Percentiles rank a stretch among this genome's conserved stretches.
These are phyloP conservation scores for Microtus oregoni DNA, from an alignment of 2,113 vertebrate genomes.

Conservation along the genomic window DNA sequence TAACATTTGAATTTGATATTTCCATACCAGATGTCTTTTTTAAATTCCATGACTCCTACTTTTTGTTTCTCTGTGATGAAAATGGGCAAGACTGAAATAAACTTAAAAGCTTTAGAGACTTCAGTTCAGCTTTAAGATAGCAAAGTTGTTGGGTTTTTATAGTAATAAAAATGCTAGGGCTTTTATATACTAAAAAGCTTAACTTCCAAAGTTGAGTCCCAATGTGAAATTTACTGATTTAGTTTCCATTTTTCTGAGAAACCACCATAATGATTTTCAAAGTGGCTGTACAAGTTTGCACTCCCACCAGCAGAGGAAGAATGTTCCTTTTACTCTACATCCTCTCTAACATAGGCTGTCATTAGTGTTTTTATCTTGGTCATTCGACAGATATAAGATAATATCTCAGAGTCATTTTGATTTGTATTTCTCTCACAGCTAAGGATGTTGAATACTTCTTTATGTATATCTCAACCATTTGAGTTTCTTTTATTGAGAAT, in stretches of 20 bases:
- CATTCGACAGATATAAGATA: background rate
- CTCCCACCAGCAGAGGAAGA: background rate
- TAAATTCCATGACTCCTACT: background rate
- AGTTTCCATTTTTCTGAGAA: background rate
- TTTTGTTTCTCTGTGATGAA: conserved; percentile 28
- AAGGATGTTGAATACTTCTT: background rate
- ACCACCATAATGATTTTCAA: background rate
- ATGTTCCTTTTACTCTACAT: background rate
- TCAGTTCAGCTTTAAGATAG: conserved; percentile 40
- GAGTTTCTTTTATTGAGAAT: background rate
- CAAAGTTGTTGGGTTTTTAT: conserved; percentile 28
- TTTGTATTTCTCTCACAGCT: background rate
- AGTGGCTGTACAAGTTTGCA: background rate
- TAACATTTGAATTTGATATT: background rate
- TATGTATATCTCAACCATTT: background rate
- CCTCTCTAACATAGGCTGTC: background rate
- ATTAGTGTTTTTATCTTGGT: background rate
- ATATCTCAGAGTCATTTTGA: background rate
- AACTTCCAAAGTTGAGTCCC: background rate
- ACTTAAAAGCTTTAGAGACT: background rate
- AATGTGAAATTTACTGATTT: background rate
- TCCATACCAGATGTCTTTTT: background rate
- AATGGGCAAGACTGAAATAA: conserved; percentile 26
- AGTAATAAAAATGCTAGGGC: background rate
- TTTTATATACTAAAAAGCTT: conserved; percentile 32